A percentile compares a stretch with the other conserved stretches of the same genome.
phyloP scores from a whole-genome alignment of 2,888 invertebrate genomes.

The Zootermopsis nevadensis region DNA sequence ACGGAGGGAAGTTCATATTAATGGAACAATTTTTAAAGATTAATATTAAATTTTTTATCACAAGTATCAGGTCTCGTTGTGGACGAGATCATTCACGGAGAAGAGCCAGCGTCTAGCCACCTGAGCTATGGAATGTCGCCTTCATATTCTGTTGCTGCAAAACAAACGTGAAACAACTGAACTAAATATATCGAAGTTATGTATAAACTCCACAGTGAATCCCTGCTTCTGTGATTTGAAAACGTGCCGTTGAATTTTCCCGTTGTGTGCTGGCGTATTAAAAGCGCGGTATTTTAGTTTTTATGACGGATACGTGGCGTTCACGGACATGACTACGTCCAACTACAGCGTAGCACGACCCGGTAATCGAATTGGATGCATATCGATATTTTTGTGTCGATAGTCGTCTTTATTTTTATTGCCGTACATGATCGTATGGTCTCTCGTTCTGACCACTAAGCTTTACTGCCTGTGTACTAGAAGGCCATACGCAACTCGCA shows the following conservation, averaged over 20 bases:
- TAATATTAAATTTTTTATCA: too few species aligned
- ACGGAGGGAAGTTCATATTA: too few species aligned
- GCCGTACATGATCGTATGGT: neutral
- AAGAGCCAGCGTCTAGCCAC: too few species aligned
- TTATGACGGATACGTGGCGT: neutral
- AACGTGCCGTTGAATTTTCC: neutral
- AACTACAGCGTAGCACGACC: neutral
- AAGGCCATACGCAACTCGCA: neutral
- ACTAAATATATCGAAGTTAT: neutral
- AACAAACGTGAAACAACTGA: neutral
- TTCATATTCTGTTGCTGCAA: neutral
- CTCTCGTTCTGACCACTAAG: neutral
- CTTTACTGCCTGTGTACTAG: neutral
- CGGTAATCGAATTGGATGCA: constrained; percentile 6
- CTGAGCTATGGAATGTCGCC: too few species aligned
- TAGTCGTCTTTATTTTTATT: neutral
- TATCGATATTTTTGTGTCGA: neutral
- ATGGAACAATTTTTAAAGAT: too few species aligned
- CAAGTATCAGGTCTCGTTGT: too few species aligned
- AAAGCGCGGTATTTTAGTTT: neutral
- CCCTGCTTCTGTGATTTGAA: neutral
- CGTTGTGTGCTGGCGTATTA: neutral
- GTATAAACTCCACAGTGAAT: neutral
- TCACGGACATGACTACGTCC: neutral
- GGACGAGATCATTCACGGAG: too few species aligned